These are phyloP conservation scores for Pinna nobilis DNA, from an alignment of 1,140 invertebrate genomes.

Conservation along the genomic window DNA sequence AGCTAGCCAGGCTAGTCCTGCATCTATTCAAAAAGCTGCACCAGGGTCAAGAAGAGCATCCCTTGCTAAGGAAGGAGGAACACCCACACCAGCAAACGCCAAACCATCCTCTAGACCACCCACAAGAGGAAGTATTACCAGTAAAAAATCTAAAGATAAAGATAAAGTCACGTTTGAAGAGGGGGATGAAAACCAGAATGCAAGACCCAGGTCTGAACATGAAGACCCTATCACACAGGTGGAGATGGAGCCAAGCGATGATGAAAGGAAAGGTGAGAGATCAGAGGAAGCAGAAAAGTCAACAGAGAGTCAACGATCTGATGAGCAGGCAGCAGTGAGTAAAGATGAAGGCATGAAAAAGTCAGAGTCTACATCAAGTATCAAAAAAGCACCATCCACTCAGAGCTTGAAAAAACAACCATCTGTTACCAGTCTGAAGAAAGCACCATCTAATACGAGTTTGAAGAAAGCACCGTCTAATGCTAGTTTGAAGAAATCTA, in stretches of 20 bases:
- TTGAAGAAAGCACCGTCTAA: conserved; percentile 2
- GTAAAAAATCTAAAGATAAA: conserved; percentile 10
- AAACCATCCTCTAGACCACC: conserved; percentile 18
- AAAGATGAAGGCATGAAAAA: conserved; percentile 5
- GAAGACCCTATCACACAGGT: conserved; percentile 43
- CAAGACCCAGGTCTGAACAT: conserved; percentile 33
- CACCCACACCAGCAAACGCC: conserved; percentile 15
- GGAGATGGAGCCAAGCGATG: conserved; percentile 35
- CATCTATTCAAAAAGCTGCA: conserved; percentile 8
- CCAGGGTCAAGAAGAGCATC: conserved; percentile 6
- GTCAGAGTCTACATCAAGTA: background rate
- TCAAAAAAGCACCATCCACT: conserved; percentile 19
- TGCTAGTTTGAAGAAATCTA: background rate
- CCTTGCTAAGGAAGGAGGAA: conserved; percentile 7
- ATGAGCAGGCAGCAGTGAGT: background rate
- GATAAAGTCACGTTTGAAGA: conserved; percentile 4
- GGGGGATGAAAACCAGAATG: conserved; percentile 12
- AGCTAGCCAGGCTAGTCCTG: conserved; percentile 14
- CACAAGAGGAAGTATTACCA: conserved; percentile 15
- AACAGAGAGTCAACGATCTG: background rate
- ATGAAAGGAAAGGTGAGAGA: conserved; percentile 1
- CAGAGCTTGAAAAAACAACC: conserved; percentile 18
- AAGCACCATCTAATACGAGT: conserved; percentile 25
- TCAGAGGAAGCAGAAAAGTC: background rate
- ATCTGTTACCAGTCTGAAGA: conserved; percentile 11